Base-by-base conservation (phyloP, 30 jellyfish, hydroid and myxozoan species). In the Rhopilema esculentum region DNA sequence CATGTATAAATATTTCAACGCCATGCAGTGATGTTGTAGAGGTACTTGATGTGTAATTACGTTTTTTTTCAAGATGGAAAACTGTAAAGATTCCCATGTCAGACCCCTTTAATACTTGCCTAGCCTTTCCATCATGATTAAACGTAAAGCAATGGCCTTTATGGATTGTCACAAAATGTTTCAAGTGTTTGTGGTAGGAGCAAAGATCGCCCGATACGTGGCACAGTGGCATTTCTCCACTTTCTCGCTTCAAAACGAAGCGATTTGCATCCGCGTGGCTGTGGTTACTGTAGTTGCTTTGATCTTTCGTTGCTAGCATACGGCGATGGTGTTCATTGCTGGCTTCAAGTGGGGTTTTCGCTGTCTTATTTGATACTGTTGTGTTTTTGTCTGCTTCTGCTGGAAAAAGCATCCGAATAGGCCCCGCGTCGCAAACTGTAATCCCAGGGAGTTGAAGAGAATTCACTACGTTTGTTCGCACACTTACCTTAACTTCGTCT, bases 211-310 rank as follows among this genome's bases (percentile, higher is more conserved):
- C 84, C 24, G 84, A 73, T 29, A 73, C 25, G 27, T 73, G 84
- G 84, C 84, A 73, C 70, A 73, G n/a, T 73, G 84, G 84, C 84
- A 73, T 73, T 1, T 40, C 70, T 73, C 84, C 84, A 0, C 18
- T 40, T 12, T 1, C 21, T 16, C 25, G 69, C 33, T 73, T 73
- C 51, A 73, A 23, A 7, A 73, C 51, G 70, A 73, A 73, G 49
- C 25, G 50, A 69, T 1, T 25, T 26, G 19, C 24, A 19, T 50
- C 51, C 33, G n/a, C 27, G 27, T 70, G 30, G 64, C n/a, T 6
- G 65, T 28, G 30, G 18, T 73, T 31, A 4, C 49, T 31, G 16
- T 73, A 12, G 24, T 73, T 33, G 57, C 9, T 40, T 40, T 40
- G 57, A 12, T 40, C 12, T 12, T 40, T 40, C 57, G 57, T 40